Percentiles rank a stretch among this genome's conserved stretches.
phyloP scores from a whole-genome alignment of 2,113 vertebrate genomes.

The Eolophus roseicapilla region DNA sequence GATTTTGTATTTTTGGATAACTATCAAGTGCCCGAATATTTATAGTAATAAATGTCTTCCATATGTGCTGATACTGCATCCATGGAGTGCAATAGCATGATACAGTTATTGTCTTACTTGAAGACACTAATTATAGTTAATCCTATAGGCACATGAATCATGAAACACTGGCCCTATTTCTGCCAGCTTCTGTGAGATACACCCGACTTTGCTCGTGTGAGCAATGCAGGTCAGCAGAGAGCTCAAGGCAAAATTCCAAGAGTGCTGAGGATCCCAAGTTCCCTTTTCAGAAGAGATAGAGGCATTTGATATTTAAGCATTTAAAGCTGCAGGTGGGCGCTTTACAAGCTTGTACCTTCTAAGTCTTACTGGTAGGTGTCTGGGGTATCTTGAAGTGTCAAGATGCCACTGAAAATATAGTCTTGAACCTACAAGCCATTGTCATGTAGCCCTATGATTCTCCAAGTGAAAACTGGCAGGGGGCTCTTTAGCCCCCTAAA shows the following conservation, averaged over 20 bases:
- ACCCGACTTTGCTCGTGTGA: constrained; percentile 20
- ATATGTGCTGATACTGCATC: constrained; percentile 66
- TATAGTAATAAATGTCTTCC: constrained; percentile 71
- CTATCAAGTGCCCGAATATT: constrained; percentile 70
- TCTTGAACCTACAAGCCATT: background rate
- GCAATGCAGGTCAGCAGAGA: constrained; percentile 38
- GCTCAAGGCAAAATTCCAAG: constrained; percentile 31
- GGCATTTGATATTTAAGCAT: background rate
- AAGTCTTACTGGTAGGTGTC: background rate
- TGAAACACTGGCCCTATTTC: constrained; percentile 26
- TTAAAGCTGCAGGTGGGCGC: background rate
- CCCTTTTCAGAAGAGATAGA: background rate
- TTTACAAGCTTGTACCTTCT: background rate
- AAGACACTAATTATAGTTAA: constrained; percentile 39
- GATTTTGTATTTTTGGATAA: constrained; percentile 67
- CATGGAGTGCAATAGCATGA: constrained; percentile 33
- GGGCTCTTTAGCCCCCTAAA: background rate
- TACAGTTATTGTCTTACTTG: constrained; percentile 25
- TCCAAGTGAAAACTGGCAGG: background rate
- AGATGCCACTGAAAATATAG: background rate
- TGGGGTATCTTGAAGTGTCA: background rate
- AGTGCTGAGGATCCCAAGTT: background rate
- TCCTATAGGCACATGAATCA: constrained; percentile 43
- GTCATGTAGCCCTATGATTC: background rate
- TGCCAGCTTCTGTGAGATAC: constrained; percentile 18